Conservation (phyloP, 2,888 invertebrate genomes). For the Cryptosula pallasiana region DNA sequence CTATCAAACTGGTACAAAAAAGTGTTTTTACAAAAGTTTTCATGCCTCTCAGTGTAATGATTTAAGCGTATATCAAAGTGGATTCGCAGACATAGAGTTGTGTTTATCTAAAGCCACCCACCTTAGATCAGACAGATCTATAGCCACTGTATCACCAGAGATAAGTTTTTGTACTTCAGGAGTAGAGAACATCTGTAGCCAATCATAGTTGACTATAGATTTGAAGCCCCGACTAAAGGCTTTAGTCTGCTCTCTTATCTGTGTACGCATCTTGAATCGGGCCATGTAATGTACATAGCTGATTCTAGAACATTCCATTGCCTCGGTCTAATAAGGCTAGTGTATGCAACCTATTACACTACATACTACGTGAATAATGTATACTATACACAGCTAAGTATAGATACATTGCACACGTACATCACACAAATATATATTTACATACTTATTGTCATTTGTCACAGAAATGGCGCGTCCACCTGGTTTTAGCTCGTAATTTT, state of each 20-base stretch:
- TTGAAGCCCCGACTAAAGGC: constrained; percentile 95
- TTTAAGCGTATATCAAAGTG: too few species aligned
- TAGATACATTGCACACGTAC: too few species aligned
- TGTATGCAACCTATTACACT: too few species aligned
- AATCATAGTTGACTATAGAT: constrained; percentile 88
- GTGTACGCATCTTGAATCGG: constrained; percentile 94
- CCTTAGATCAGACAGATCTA: constrained; percentile 66
- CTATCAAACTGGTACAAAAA: too few species aligned
- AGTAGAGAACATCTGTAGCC: constrained; percentile 88
- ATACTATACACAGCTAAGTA: too few species aligned
- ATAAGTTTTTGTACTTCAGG: constrained; percentile 92
- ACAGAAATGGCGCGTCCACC: constrained; percentile 89
- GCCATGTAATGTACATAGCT: constrained; percentile 92
- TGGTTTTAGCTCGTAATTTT: constrained; percentile 90
- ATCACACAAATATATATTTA: neutral
- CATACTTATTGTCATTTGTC: constrained; percentile 90
- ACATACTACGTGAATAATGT: too few species aligned
- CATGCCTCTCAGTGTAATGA: too few species aligned
- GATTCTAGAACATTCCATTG: too few species aligned
- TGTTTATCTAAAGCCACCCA: constrained; percentile 32
- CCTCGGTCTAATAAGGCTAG: too few species aligned
- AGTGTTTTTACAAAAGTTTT: too few species aligned
- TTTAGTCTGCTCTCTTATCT: constrained; percentile 92
- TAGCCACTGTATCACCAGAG: constrained; percentile 88
- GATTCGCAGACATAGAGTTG: too few species aligned